Conservation (phyloP, 2,797 vertebrate genomes). For the Morus bassanus region DNA sequence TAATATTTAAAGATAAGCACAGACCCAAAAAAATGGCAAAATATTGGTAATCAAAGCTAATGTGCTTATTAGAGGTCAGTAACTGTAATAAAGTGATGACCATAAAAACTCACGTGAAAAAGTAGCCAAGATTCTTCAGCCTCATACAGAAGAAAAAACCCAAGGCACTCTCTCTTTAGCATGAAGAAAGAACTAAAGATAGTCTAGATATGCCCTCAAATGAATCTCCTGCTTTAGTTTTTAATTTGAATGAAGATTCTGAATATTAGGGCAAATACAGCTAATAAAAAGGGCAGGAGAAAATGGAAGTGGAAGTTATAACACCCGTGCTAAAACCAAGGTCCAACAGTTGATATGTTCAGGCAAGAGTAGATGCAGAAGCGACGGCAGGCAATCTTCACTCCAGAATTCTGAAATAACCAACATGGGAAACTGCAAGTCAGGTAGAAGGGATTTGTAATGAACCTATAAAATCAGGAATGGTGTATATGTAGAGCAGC, state of each 20-base stretch:
- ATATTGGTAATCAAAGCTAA: not conserved
- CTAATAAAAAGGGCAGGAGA: not conserved
- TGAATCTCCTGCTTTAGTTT: not conserved
- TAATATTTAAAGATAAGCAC: not conserved
- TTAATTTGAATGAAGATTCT: not conserved
- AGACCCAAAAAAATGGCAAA: not conserved
- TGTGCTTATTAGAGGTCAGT: not conserved
- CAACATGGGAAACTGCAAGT: not conserved
- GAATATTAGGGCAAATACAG: not conserved
- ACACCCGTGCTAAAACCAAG: not conserved
- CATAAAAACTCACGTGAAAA: not conserved
- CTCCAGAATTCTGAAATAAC: not conserved
- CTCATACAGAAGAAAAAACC: not conserved
- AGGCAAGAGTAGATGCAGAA: not conserved
- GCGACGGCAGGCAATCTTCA: not conserved
- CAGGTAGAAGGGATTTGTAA: not conserved
- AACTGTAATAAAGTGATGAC: not conserved
- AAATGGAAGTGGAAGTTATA: not conserved
- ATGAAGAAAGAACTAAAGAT: not conserved
- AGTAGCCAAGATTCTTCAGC: not conserved
- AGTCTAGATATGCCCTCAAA: not conserved
- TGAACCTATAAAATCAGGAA: not conserved
- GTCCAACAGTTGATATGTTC: not conserved
- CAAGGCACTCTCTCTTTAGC: not conserved
- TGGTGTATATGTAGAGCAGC: not conserved